Conservation (phyloP, 2,888 invertebrate genomes). For the Mythimna albipuncta region DNA sequence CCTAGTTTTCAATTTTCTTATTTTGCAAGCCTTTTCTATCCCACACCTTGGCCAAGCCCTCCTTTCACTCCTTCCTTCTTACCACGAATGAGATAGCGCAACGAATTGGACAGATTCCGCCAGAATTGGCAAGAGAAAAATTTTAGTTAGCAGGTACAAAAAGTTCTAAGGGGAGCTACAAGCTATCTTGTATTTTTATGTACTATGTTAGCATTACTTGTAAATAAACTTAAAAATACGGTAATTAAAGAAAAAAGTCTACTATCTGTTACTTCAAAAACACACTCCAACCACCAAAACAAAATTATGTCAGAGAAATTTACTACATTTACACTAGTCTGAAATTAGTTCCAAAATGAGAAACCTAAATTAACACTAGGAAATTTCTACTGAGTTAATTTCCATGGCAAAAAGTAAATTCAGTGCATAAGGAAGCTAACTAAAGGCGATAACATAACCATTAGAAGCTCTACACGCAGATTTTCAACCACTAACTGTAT, state of each 20-base stretch:
- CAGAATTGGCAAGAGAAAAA: too few relatives aligned
- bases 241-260: neutral
- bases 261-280: neutral
- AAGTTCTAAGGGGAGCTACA: too few relatives aligned
- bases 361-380: neutral
- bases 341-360: conserved; percentile 12
- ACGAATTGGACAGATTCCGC: too few relatives aligned
- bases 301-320: neutral
- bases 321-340: neutral
- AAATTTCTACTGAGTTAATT: neutral
- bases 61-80: too few relatives aligned
- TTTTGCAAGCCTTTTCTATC: too few relatives aligned
- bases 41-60: too few relatives aligned
- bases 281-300: neutral
- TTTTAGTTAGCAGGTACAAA: too few relatives aligned
- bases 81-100: too few relatives aligned
- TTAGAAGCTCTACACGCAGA: neutral
- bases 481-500: conserved; percentile 16
- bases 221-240: too few relatives aligned
- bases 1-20: too few relatives aligned
- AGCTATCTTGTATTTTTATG: too few relatives aligned
- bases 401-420: neutral
- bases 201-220: too few relatives aligned
- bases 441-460: neutral
- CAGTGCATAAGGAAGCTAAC: neutral